Percentiles rank a stretch among this genome's conserved stretches.
These are phyloP conservation scores for Turritopsis dohrnii DNA, from an alignment of 30 jellyfish, hydroid and myxozoan species.

Conservation along the genomic window DNA sequence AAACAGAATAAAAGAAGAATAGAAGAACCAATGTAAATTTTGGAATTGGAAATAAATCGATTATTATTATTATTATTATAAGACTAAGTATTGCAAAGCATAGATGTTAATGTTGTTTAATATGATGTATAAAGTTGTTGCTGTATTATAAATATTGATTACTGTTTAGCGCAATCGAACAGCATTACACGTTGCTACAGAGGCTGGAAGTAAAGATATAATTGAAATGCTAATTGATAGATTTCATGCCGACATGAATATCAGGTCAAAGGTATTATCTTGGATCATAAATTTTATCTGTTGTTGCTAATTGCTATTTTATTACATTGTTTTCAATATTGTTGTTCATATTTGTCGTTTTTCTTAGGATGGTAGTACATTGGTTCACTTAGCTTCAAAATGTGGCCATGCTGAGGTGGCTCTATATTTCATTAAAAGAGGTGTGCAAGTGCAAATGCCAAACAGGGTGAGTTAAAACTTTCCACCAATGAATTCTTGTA, in stretches of 20 bases:
- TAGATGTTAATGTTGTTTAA: too few species aligned
- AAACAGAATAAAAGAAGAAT: too few species aligned
- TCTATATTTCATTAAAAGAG: conserved; percentile 61
- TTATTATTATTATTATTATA: too few species aligned
- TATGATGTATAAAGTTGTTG: too few species aligned
- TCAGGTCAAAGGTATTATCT: conserved; percentile 64
- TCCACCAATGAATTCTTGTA: background rate
- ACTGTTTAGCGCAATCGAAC: conserved; percentile 66
- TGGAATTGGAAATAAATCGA: too few species aligned
- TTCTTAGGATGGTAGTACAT: conserved; percentile 85
- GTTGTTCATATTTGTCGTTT: background rate
- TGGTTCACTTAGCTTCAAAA: conserved; percentile 85
- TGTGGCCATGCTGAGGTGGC: conserved; percentile 93
- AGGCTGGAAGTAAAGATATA: conserved; percentile 60
- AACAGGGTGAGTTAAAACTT: conserved; percentile 44
- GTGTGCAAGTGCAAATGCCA: conserved; percentile 87
- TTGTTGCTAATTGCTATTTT: background rate
- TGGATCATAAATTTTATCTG: background rate
- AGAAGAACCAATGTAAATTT: too few species aligned
- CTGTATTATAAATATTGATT: background rate
- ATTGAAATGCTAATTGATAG: conserved; percentile 63
- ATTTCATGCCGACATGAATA: conserved; percentile 76
- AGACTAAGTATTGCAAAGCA: too few species aligned
- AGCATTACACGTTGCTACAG: conserved; percentile 80
- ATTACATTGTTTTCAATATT: background rate